Percentiles rank a stretch among this genome's conserved stretches.
phyloP scores from a whole-genome alignment of 2,797 vertebrate genomes.

The Sebastes dallii region DNA sequence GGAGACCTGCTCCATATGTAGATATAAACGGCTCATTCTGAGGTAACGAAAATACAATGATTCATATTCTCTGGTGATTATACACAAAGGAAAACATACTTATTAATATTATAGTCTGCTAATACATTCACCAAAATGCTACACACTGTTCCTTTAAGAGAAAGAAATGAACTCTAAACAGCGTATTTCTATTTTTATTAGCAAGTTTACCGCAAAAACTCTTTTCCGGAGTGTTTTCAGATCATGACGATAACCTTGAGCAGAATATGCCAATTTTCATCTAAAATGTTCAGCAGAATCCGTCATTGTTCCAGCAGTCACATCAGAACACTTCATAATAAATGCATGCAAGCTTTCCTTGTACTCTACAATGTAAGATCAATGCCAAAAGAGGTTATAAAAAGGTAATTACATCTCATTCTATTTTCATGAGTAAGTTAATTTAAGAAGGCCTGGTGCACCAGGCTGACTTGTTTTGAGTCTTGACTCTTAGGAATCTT shows the following conservation, averaged over 20 bases:
- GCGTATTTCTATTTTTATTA: background rate
- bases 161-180: background rate
- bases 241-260: conserved; percentile 4
- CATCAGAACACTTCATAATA: conserved; percentile 55
- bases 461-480: background rate
- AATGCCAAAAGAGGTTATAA: conserved; percentile 71
- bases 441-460: conserved; percentile 57
- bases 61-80: no score
- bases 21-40: no score
- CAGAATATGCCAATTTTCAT: conserved; percentile 11
- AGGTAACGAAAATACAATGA: no score
- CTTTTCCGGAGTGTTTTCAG: background rate
- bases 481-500: background rate
- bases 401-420: conserved; percentile 70
- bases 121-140: no score
- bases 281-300: conserved; percentile 10
- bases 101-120: no score
- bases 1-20: no score
- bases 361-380: conserved; percentile 55
- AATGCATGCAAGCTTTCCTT: conserved; percentile 57
- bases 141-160: background rate
- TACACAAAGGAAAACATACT: no score
- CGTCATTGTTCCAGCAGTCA: conserved; percentile 39
- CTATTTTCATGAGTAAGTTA: conserved; percentile 63
- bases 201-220: background rate